Conservation (phyloP, 2,797 vertebrate genomes). For the Parambassis ranga region DNA sequence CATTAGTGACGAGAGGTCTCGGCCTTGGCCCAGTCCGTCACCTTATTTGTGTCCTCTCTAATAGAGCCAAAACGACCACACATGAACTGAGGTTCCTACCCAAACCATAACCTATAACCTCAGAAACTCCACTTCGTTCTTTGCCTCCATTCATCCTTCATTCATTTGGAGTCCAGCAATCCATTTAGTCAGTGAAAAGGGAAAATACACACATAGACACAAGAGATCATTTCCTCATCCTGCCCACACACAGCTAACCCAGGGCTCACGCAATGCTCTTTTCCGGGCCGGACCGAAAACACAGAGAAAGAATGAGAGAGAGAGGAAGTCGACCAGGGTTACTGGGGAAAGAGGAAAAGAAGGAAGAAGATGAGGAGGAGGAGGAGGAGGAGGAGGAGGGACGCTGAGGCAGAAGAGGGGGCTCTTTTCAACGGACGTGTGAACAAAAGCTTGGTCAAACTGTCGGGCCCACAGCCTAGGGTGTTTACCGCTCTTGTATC, state of each 20-base stretch:
- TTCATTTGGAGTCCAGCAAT: constrained; percentile 47
- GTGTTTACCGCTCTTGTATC: constrained; percentile 86
- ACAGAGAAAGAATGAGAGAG: constrained; percentile 47
- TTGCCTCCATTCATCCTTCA: constrained; percentile 53
- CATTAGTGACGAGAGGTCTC: constrained; percentile 68
- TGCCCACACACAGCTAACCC: constrained; percentile 15
- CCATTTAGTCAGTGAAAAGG: constrained; percentile 57
- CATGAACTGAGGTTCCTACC: constrained; percentile 46
- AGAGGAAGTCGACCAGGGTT: constrained; percentile 37
- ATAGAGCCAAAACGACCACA: constrained; percentile 61
- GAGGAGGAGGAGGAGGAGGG: background rate
- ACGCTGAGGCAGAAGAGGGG: constrained; percentile 5
- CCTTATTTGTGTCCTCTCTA: constrained; percentile 46
- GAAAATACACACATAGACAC: constrained; percentile 47
- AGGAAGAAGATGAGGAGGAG: constrained; percentile 1
- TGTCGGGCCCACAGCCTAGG: constrained; percentile 75
- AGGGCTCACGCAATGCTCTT: constrained; percentile 29
- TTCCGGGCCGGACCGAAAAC: constrained; percentile 43
- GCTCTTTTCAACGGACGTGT: constrained; percentile 77
- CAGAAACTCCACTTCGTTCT: constrained; percentile 34
- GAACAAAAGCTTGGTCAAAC: constrained; percentile 83
- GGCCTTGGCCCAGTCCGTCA: constrained; percentile 41
- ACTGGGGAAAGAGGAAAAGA: constrained; percentile 8
- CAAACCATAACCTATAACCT: constrained; percentile 66
- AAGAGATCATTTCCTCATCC: constrained; percentile 54